These are phyloP conservation scores for Cephonodes hylas DNA, from an alignment of 2,888 invertebrate species.

Conservation along the genomic window DNA sequence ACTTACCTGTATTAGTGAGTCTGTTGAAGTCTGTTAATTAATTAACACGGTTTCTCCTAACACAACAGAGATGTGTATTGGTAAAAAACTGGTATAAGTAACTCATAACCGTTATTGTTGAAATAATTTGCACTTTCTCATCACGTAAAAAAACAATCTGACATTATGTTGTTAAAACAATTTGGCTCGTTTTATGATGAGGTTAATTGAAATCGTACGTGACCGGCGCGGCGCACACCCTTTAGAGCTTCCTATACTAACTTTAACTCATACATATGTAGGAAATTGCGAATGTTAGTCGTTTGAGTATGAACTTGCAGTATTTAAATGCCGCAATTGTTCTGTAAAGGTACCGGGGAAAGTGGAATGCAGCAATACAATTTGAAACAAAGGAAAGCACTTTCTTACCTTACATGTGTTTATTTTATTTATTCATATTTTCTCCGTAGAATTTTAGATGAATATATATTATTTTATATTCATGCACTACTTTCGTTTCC, in stretches of 20 bases:
- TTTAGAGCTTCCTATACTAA: conserved; percentile 17
- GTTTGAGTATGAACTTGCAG: conserved; percentile 10
- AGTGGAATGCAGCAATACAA: conserved; percentile 8
- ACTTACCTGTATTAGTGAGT: conserved; percentile 58
- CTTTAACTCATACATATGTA: background rate
- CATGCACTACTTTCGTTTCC: background rate
- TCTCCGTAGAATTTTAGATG: background rate
- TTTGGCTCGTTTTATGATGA: conserved; percentile 33
- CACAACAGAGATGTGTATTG: conserved; percentile 49
- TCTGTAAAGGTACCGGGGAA: conserved; percentile 12
- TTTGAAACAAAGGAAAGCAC: conserved; percentile 9
- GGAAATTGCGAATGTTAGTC: background rate
- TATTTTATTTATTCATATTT: background rate
- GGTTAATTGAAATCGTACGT: conserved; percentile 33
- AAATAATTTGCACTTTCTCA: conserved; percentile 42
- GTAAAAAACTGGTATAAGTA: conserved; percentile 38
- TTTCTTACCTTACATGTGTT: conserved; percentile 10
- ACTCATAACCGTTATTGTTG: conserved; percentile 50
- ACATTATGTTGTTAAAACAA: conserved; percentile 28
- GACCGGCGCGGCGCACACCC: conserved; percentile 20
- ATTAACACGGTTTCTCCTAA: conserved; percentile 61
- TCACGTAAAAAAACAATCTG: conserved; percentile 33
- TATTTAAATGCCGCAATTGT: conserved; percentile 12
- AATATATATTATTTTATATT: background rate
- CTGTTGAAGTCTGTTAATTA: conserved; percentile 59